Evolutionary conservation across 1,140 invertebrate genomes (phyloP), one percentile per base, ranked within the genome.

Genomic region (Zaprionus ornatus): DNA sequence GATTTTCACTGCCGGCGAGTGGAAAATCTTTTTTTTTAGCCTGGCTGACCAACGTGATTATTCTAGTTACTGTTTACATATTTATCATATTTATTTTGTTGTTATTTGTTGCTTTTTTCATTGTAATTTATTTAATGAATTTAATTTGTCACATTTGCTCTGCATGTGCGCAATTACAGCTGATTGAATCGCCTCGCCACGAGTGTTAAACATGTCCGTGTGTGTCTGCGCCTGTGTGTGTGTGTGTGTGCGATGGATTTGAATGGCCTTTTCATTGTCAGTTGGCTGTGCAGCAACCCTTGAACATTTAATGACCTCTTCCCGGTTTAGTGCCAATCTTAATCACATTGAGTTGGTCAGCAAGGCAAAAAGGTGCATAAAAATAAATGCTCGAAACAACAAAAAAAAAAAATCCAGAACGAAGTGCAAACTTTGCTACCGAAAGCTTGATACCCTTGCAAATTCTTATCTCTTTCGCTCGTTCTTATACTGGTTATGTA

Each of bases 1-100:
- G 73, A 84, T 83, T 88, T 88, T 73, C 77, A 77, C 80, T 70
- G 48, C 56, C 21, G 23, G 54, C 40, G 29, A 63, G 25, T 71
- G 42, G 60, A 71, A 75, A 72, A 42, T 42, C 40, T 23, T 61
- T 74, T 61, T 74, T 55, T 35, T 72, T 65, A 21, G 32, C 45
- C 42, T 35, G 19, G 13, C 40, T 15, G 40, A 17, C 40, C 50
- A 17, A 4, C 17, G 45, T 57, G 23, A 73, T 73, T 67, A 66
- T 67, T 74, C 45, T 54, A 45, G 56, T 45, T 48, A 55, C 25
- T 35, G 56, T 45, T 29, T 27, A 52, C 29, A 27, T 52, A 59
- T 69, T 45, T 50, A 42, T 27, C 27, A 13, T 29, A 19, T 72
- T 63, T 63, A 17, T 13, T 21, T n/a, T 69, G n/a, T 32, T 62